Percentiles rank a stretch among this genome's conserved stretches.
Evolutionary conservation across 2,888 invertebrate genomes (phyloP).

Genomic region (Hartigia nigra): DNA sequence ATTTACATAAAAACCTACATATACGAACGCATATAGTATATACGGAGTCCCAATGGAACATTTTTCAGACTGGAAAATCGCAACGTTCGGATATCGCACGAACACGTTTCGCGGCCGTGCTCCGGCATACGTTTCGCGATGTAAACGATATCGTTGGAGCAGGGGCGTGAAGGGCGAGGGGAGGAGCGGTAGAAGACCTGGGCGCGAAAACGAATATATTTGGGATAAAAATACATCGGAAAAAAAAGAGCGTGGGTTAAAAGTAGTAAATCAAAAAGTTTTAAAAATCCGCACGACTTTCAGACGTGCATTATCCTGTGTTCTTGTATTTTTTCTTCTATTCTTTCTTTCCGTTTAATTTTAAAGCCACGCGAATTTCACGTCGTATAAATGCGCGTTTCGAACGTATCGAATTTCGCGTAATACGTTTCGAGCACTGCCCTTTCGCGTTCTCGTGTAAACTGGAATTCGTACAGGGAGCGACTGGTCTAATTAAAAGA

Average conservation of each 20-base stretch:
- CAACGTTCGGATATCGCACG: neutral
- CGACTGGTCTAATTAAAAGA: neutral
- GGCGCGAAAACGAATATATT: neutral
- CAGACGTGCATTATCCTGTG: neutral
- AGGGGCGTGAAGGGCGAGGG: no score
- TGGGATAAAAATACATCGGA: neutral
- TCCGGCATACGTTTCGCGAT: neutral
- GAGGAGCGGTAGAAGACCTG: neutral
- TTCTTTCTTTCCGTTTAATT: neutral
- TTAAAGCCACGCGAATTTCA: neutral
- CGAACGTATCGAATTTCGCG: neutral
- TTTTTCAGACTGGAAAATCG: neutral
- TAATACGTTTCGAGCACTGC: neutral
- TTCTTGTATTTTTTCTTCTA: no score
- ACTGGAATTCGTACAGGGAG: neutral
- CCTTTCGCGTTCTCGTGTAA: neutral
- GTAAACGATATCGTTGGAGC: neutral
- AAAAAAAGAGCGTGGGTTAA: neutral
- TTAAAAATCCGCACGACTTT: neutral
- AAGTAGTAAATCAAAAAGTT: neutral
- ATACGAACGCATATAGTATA: neutral
- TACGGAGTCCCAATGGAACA: neutral
- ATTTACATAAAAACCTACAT: neutral
- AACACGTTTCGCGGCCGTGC: neutral
- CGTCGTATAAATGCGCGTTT: neutral